A percentile compares a stretch with the other conserved stretches of the same genome.
These are phyloP conservation scores for Lagria hirta DNA, from an alignment of 2,888 invertebrate species.

Conservation along the genomic window DNA sequence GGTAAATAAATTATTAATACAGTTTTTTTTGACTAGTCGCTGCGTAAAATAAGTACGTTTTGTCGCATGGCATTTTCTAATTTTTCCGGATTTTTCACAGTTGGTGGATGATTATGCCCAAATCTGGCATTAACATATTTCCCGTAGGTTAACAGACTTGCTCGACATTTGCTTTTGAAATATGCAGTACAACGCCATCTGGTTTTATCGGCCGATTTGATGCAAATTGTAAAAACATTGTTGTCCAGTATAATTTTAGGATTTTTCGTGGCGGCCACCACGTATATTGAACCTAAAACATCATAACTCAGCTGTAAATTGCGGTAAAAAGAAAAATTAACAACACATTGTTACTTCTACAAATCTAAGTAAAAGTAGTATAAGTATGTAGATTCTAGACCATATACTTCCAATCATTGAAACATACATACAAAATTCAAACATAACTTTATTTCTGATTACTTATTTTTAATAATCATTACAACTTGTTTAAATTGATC, in stretches of 20 bases:
- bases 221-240: conserved; percentile 36
- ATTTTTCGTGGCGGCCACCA: conserved; percentile 34
- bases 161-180: conserved; percentile 38
- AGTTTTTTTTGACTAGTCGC: conserved; percentile 4
- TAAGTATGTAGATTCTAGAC: too few relatives aligned
- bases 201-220: conserved; percentile 34
- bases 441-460: too few relatives aligned
- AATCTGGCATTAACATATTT: conserved; percentile 10
- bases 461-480: too few relatives aligned
- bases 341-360: too few relatives aligned
- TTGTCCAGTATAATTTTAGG: conserved; percentile 40
- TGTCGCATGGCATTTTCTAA: conserved; percentile 14
- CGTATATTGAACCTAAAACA: conserved; percentile 19
- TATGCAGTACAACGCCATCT: conserved; percentile 43
- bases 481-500: too few relatives aligned
- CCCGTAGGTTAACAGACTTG: conserved; percentile 37
- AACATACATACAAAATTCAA: too few relatives aligned
- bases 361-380: too few relatives aligned
- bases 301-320: too few relatives aligned
- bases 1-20: conserved; percentile 1
- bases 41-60: conserved; percentile 13
- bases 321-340: conserved; percentile 3
- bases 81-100: conserved; percentile 10
- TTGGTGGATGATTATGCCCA: conserved; percentile 22
- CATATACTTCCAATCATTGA: too few relatives aligned